A percentile compares a stretch with the other conserved stretches of the same genome.
phyloP scores from a whole-genome alignment of 2,113 vertebrate genomes.

The Symphodus melops region DNA sequence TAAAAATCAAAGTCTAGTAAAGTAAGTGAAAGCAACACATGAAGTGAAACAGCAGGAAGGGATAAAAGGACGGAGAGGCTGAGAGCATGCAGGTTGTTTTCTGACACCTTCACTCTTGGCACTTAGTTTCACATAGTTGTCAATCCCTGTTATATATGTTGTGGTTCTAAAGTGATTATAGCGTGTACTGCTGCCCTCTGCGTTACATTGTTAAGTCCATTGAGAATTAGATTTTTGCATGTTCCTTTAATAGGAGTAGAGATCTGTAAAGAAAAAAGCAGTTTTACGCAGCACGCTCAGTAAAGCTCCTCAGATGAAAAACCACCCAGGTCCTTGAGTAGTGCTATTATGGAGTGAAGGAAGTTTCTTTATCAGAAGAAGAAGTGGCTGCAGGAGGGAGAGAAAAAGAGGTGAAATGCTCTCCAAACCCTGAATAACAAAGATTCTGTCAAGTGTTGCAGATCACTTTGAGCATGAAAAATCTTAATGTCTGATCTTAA shows the following conservation, averaged over 20 bases:
- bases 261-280: neutral
- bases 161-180: slow-evolving; percentile 3
- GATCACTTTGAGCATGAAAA: neutral
- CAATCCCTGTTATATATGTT: slow-evolving; percentile 13
- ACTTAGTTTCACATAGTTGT: neutral
- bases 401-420: neutral
- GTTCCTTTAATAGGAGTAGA: neutral
- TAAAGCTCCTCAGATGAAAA: neutral
- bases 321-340: neutral
- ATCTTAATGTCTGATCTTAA: neutral
- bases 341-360: neutral
- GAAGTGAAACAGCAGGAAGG: neutral
- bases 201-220: neutral
- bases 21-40: neutral
- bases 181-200: neutral
- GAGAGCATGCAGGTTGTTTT: neutral
- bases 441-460: neutral
- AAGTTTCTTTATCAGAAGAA: neutral
- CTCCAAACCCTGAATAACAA: neutral
- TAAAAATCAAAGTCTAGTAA: too few species aligned
- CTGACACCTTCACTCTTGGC: slow-evolving; percentile 24
- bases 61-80: neutral
- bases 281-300: neutral
- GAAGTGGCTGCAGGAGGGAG: too few species aligned
- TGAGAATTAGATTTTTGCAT: neutral